phyloP scores from a whole-genome alignment of 2,888 invertebrate genomes.

The Hydropsyche betteni region DNA sequence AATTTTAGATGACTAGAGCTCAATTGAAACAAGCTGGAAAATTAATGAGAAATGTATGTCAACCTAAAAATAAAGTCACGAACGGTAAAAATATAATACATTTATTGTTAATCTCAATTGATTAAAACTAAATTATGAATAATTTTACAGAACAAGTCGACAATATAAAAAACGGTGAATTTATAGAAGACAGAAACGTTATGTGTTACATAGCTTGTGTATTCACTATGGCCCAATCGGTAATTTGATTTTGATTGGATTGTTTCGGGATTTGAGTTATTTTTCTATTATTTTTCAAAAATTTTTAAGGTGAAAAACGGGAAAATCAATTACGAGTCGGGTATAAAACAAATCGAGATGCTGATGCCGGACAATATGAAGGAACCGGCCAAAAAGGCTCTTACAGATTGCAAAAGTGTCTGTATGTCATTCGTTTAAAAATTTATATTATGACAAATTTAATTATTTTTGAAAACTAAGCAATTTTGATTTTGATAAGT shows the following conservation, averaged over 20 bases:
- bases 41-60: slow-evolving; percentile 71
- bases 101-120: not conserved
- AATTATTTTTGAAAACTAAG: too few relatives aligned
- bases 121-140: slow-evolving; percentile 14
- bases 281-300: slow-evolving; percentile 3
- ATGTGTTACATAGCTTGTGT: slow-evolving; percentile 65
- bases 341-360: slow-evolving; percentile 63
- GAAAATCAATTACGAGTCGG: slow-evolving; percentile 63
- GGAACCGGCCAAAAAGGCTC: slow-evolving; percentile 61
- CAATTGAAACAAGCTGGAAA: slow-evolving; percentile 71
- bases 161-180: slow-evolving; percentile 58
- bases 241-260: slow-evolving; percentile 51
- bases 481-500: too few relatives aligned
- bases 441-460: not conserved
- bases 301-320: slow-evolving; percentile 63
- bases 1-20: slow-evolving; percentile 66
- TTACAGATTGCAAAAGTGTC: slow-evolving; percentile 64
- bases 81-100: slow-evolving; percentile 60
- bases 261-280: slow-evolving; percentile 4
- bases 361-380: slow-evolving; percentile 62
- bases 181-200: slow-evolving; percentile 62
- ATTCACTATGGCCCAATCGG: slow-evolving; percentile 65
- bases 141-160: slow-evolving; percentile 60
- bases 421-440: slow-evolving; percentile 56
- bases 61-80: slow-evolving; percentile 69